Evolutionary conservation across 2,888 invertebrate genomes (phyloP).

Genomic region (Tachina fera): DNA sequence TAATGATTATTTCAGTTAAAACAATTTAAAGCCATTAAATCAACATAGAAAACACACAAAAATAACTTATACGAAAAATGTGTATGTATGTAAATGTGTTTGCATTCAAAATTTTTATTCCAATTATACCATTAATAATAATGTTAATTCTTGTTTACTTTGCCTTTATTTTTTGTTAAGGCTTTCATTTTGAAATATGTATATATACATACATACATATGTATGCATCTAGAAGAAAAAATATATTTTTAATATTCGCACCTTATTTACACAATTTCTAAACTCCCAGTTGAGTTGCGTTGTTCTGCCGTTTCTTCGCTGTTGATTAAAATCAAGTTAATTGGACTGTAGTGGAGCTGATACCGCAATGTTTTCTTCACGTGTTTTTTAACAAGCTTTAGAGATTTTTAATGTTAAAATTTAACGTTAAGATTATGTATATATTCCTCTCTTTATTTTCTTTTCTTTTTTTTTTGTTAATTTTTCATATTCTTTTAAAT

Average conservation of each 20-base stretch:
- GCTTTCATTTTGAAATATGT: conserved; percentile 31
- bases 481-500: conserved; percentile 23
- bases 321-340: background rate
- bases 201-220: background rate
- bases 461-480: background rate
- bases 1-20: background rate
- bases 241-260: conserved; percentile 68
- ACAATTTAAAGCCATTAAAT: conserved; percentile 3
- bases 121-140: conserved; percentile 63
- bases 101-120: conserved; percentile 29
- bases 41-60: background rate
- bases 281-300: conserved; percentile 40
- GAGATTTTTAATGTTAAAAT: conserved; percentile 39
- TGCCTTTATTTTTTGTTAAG: conserved; percentile 61
- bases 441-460: conserved; percentile 17
- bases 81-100: background rate
- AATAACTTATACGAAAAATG: background rate
- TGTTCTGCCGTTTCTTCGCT: background rate
- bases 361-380: conserved; percentile 20
- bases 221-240: conserved; percentile 1
- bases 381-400: conserved; percentile 29
- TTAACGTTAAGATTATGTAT: conserved; percentile 43
- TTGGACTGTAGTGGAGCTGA: conserved; percentile 1
- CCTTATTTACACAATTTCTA: conserved; percentile 71
- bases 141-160: conserved; percentile 58